Evolutionary conservation across 2,888 invertebrate species (phyloP).

Genomic region (Dryadula phaetusa): DNA sequence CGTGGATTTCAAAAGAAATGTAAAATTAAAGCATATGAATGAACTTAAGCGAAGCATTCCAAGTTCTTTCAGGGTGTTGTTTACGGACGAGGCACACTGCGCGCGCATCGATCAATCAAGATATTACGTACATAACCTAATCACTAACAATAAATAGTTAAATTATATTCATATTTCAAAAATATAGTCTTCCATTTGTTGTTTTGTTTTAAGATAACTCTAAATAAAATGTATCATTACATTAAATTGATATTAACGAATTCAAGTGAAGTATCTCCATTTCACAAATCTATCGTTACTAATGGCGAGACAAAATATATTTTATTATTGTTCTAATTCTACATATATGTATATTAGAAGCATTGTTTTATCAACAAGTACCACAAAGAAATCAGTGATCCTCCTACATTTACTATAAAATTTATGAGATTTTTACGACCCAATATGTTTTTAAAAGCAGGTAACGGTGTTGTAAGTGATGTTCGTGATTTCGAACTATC

Average conservation of each 20-base stretch:
- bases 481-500: slow-evolving; percentile 55
- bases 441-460: slow-evolving; percentile 71
- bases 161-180: no score
- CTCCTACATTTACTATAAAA: slow-evolving; percentile 60
- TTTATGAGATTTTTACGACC: slow-evolving; percentile 69
- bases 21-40: neutral
- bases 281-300: no score
- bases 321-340: neutral
- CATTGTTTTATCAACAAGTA: slow-evolving; percentile 34
- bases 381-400: slow-evolving; percentile 41
- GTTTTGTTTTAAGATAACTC: no score
- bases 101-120: slow-evolving; percentile 17
- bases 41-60: neutral
- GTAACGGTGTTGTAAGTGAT: slow-evolving; percentile 63
- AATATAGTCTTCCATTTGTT: no score
- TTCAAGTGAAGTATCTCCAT: no score
- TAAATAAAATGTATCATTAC: no score
- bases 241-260: no score
- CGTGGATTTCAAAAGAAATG: neutral
- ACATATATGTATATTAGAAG: neutral
- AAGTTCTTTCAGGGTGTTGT: slow-evolving; percentile 1
- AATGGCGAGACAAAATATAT: neutral
- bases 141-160: neutral
- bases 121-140: slow-evolving; percentile 3
- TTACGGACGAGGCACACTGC: neutral